Conservation (phyloP, 2,888 invertebrate genomes). For the Yponomeuta plumbellus region DNA sequence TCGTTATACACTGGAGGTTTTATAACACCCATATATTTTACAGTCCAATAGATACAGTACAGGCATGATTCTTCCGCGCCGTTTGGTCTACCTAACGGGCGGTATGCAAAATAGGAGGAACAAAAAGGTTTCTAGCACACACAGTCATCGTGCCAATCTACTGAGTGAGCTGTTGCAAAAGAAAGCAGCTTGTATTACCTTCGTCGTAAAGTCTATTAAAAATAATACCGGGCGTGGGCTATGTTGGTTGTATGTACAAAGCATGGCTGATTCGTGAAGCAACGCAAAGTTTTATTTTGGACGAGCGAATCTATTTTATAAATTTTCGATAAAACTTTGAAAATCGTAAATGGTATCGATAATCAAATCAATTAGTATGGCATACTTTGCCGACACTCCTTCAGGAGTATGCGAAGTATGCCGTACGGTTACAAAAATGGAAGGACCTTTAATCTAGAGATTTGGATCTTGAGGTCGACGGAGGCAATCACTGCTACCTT, state of each 20-base stretch:
- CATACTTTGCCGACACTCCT: too few species aligned
- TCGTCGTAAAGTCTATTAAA: background rate
- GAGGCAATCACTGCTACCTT: background rate
- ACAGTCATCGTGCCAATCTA: background rate
- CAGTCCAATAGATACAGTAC: slow-evolving; percentile 11
- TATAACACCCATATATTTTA: slow-evolving; percentile 3
- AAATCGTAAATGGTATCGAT: background rate
- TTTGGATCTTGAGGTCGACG: background rate
- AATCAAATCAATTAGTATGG: too few species aligned
- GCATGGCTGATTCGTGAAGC: background rate
- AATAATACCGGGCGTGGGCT: background rate
- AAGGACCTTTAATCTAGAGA: background rate
- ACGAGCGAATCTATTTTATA: background rate
- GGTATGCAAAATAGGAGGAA: slow-evolving; percentile 11
- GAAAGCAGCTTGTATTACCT: background rate
- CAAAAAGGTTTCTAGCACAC: slow-evolving; percentile 12
- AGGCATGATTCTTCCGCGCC: slow-evolving; percentile 8
- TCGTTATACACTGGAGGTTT: background rate
- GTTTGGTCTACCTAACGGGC: slow-evolving; percentile 10
- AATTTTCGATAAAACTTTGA: background rate
- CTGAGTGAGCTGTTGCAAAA: background rate
- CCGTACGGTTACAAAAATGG: background rate
- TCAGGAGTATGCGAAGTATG: too few species aligned
- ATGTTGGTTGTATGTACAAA: background rate
- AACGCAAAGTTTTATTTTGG: background rate